phyloP scores from a whole-genome alignment of 2,797 vertebrate species.

The Synaphobranchus kaupii region DNA sequence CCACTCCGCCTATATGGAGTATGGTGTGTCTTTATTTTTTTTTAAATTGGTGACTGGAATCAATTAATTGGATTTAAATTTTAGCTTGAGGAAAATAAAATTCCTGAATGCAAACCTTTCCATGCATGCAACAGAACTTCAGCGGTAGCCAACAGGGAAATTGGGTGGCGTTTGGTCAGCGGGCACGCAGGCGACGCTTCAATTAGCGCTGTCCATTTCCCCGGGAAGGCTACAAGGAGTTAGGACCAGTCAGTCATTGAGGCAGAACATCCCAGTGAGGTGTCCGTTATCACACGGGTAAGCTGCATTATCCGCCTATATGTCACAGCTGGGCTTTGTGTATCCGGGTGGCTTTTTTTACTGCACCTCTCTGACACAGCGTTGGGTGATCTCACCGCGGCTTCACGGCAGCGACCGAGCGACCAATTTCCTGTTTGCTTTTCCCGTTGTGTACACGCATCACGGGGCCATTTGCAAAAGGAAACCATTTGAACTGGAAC shows the following conservation, averaged over 20 bases:
- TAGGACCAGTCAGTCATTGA: slow-evolving; percentile 34
- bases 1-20: too few relatives aligned
- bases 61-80: background rate
- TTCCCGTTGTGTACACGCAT: background rate
- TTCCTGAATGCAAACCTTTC: background rate
- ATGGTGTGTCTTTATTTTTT: too few relatives aligned
- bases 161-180: background rate
- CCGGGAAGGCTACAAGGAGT: background rate
- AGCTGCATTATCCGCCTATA: slow-evolving; percentile 2
- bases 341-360: background rate
- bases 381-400: background rate
- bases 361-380: background rate
- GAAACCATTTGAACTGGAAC: background rate
- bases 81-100: background rate
- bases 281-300: slow-evolving; percentile 36
- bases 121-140: background rate
- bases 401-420: background rate
- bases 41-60: background rate
- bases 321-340: background rate
- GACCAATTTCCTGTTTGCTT: background rate
- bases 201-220: background rate
- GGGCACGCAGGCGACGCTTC: background rate
- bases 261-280: slow-evolving; percentile 14
- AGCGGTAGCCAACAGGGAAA: background rate
- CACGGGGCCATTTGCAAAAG: background rate